Conservation (phyloP, 2,888 invertebrate genomes). For the Disparrhopalites patrizii region DNA sequence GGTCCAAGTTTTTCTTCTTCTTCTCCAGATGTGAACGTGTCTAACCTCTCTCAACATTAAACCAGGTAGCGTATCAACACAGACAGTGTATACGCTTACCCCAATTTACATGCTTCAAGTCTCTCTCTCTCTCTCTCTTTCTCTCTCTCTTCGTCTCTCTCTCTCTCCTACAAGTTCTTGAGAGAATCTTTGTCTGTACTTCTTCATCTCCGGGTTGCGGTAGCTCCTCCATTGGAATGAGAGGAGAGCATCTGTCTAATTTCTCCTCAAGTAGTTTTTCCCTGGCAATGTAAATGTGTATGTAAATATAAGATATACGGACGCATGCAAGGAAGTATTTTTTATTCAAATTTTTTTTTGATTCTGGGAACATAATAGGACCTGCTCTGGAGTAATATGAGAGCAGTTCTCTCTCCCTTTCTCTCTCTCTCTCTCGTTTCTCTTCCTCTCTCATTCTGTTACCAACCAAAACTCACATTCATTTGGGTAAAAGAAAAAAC, state of each 20-base stretch:
- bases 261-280: background rate
- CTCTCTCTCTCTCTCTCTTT: background rate
- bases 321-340: background rate
- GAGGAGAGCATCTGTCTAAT: constrained; percentile 3
- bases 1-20: no score
- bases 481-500: constrained; percentile 7
- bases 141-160: background rate
- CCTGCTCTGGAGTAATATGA: background rate
- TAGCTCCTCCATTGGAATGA: background rate
- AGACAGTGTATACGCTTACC: background rate
- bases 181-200: background rate
- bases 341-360: background rate
- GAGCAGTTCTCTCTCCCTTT: no score
- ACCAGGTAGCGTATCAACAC: background rate
- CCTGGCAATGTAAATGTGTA: constrained; percentile 2
- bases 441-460: no score
- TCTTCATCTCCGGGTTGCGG: background rate
- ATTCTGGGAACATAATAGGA: background rate
- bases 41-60: background rate
- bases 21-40: background rate
- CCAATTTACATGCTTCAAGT: background rate
- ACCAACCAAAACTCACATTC: no score
- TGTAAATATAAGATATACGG: background rate
- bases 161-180: background rate
- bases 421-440: no score